phyloP scores from a whole-genome alignment of 1,140 invertebrate genomes.

The Colletes gigas region DNA sequence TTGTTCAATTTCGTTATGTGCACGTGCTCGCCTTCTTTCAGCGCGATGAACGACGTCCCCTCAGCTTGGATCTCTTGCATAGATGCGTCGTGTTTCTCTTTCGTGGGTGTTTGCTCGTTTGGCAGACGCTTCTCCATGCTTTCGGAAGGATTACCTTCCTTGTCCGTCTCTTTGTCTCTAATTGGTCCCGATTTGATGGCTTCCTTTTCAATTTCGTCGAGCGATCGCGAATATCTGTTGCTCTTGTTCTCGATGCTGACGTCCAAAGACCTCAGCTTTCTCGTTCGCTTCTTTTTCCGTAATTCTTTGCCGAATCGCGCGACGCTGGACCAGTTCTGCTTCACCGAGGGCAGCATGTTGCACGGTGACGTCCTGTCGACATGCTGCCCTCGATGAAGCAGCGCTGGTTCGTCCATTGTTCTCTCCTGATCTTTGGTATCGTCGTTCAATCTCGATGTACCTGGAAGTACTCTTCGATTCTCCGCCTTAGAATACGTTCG shows the following conservation, averaged over 20 bases:
- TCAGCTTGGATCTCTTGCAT: slow-evolving; percentile 45
- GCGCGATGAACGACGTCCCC: not conserved
- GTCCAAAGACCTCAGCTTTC: slow-evolving; percentile 59
- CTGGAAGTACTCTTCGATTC: not conserved
- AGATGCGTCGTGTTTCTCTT: not conserved
- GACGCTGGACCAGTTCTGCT: slow-evolving; percentile 59
- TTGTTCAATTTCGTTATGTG: not conserved
- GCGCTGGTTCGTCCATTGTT: too few relatives aligned
- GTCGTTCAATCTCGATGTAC: not conserved
- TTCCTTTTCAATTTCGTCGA: not conserved
- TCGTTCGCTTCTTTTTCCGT: slow-evolving; percentile 39
- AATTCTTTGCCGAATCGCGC: slow-evolving; percentile 66
- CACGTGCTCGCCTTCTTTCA: slow-evolving; percentile 3
- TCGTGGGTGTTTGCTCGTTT: not conserved
- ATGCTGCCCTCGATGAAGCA: too few relatives aligned
- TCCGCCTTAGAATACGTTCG: not conserved
- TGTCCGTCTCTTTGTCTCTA: too few relatives aligned
- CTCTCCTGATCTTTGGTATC: not conserved
- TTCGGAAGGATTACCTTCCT: not conserved
- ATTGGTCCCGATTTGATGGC: too few relatives aligned
- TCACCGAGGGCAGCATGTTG: not conserved
- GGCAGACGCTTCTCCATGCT: not conserved
- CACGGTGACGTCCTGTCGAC: not conserved
- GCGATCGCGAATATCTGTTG: not conserved
- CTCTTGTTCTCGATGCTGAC: slow-evolving; percentile 43